Evolutionary conservation across 2,113 vertebrate species (phyloP).

Genomic region (Nothobranchius kuhntae): DNA sequence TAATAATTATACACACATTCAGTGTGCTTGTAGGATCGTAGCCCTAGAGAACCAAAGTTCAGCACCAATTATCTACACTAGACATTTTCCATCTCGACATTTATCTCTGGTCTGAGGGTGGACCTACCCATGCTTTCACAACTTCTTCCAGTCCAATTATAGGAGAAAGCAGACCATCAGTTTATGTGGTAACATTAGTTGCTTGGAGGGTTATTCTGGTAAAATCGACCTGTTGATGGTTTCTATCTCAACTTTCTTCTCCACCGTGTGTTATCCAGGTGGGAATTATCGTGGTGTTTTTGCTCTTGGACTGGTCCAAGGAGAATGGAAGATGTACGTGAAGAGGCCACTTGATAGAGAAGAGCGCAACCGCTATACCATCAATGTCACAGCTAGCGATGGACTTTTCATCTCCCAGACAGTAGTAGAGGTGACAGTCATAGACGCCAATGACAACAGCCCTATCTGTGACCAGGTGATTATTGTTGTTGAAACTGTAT

Average conservation of each 20-base stretch:
- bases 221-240: neutral
- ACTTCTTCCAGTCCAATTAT: too few relatives aligned
- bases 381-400: constrained; percentile 94
- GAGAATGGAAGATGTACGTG: constrained; percentile 97
- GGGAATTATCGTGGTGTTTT: constrained; percentile 92
- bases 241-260: neutral
- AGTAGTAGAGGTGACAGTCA: constrained; percentile 88
- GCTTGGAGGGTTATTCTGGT: neutral
- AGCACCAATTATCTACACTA: too few relatives aligned
- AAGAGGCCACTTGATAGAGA: constrained; percentile 92
- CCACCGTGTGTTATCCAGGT: constrained; percentile 68
- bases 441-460: constrained; percentile 92
- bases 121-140: too few relatives aligned
- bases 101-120: too few relatives aligned
- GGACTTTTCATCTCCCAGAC: constrained; percentile 92
- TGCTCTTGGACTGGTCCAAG: constrained; percentile 91
- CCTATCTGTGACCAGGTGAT: constrained; percentile 92
- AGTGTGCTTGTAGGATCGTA: too few relatives aligned
- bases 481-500: neutral
- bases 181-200: too few relatives aligned
- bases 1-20: neutral
- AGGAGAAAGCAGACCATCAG: too few relatives aligned
- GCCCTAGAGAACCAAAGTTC: too few relatives aligned
- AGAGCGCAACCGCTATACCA: constrained; percentile 86
- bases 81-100: too few relatives aligned